phyloP scores from a whole-genome alignment of 2,797 vertebrate species.

The Aselliscus stoliczkanus region DNA sequence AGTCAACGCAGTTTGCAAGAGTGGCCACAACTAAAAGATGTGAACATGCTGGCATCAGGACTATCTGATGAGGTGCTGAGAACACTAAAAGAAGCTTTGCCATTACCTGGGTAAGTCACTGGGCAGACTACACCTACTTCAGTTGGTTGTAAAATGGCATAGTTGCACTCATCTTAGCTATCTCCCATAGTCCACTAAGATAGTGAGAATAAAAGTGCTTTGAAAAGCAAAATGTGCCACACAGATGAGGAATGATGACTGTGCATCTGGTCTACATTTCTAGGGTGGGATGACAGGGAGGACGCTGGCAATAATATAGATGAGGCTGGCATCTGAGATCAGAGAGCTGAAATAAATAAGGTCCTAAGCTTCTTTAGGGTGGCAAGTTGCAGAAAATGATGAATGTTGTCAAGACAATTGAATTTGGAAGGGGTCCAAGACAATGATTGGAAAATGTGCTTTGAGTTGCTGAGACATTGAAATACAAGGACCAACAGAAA shows the following conservation, averaged over 20 bases:
- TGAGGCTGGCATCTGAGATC: constrained; percentile 33
- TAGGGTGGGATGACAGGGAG: neutral
- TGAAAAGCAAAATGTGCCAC: neutral
- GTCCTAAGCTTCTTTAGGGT: constrained; percentile 24
- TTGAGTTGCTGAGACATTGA: constrained; percentile 68
- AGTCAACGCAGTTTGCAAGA: neutral
- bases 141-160: neutral
- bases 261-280: neutral
- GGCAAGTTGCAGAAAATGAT: constrained; percentile 59
- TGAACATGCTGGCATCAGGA: neutral
- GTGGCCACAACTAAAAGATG: neutral
- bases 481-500: constrained; percentile 47
- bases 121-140: neutral
- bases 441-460: constrained; percentile 50
- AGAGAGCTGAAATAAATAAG: constrained; percentile 62
- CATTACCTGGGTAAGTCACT: neutral
- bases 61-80: neutral
- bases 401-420: constrained; percentile 63
- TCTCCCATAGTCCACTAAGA: neutral
- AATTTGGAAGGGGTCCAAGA: constrained; percentile 62
- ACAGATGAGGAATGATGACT: neutral
- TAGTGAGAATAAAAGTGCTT: constrained; percentile 7
- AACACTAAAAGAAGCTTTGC: neutral
- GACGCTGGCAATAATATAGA: neutral
- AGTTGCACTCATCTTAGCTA: neutral